A percentile compares a stretch with the other conserved stretches of the same genome.
phyloP scores from a whole-genome alignment of 2,113 vertebrate species.

The Jacana jacana region DNA sequence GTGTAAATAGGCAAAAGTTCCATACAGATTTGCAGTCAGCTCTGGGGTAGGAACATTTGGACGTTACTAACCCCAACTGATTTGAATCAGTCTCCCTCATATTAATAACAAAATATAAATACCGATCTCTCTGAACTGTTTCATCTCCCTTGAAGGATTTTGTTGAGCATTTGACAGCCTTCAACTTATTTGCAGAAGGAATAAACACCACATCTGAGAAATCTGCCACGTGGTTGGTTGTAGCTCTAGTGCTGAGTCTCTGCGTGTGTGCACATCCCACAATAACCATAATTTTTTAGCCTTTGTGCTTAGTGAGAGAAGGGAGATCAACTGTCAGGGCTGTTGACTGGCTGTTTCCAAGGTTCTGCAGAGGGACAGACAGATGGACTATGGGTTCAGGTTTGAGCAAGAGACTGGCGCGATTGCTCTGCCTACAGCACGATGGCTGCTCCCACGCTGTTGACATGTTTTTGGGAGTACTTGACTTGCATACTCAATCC shows the following conservation, averaged over 20 bases:
- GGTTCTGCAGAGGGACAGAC: not conserved
- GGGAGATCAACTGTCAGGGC: not conserved
- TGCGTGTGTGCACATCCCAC: not conserved
- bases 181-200: not conserved
- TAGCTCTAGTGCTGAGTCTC: not conserved
- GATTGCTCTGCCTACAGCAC: not conserved
- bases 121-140: not conserved
- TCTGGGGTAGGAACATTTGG: not conserved
- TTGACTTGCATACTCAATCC: not conserved
- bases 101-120: not conserved
- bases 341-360: not conserved
- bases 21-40: not conserved
- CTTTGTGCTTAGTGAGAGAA: not conserved
- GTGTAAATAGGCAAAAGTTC: not conserved
- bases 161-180: not conserved
- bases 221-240: rapidly evolving
- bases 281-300: not conserved
- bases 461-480: not conserved
- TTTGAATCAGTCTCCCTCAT: not conserved
- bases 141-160: not conserved
- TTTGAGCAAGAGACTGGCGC: not conserved
- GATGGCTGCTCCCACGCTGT: rapidly evolving
- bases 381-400: rapidly evolving
- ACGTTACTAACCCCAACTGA: not conserved
- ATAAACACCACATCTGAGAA: not conserved